Base-by-base conservation (phyloP, 1,140 invertebrate genomes). In the Micrasema minimum region DNA sequence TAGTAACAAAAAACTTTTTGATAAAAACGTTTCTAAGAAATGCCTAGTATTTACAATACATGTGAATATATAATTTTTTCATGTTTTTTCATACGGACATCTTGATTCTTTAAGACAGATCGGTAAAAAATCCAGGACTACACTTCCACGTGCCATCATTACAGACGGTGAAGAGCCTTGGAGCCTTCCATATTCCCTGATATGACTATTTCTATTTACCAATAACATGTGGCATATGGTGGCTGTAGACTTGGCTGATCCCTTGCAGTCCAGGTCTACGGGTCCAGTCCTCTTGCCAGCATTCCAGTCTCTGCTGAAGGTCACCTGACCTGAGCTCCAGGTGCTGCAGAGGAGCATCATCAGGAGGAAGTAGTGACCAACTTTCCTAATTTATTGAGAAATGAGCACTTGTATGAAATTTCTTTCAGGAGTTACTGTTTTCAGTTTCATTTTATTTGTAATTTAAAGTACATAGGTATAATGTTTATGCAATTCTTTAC, bases 251-350 rank as follows among this genome's bases (percentile, higher is more conserved):
- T 67, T 71, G 43, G 57, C 65, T 1, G 57, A 14, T 0, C 31
- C 57, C 18, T 43, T 46, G 46, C 67, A 69, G 18, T 69, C 67
- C 48, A 51, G 11, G 16, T 26, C 23, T n/a, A n/a, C n/a, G 14
- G 31, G n/a, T 26, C 22, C 50, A 0, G 45, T 20, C 22, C 72
- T 16, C 37, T 74, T 74, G 2, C 72, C 72, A 11, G 69, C 51
- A 43, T 74, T 74, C 72, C 72, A 74, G 61, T 74, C 72, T 2
- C 69, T 55, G 41, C 72, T 74, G 66, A 74, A 74, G 38, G 72
- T 74, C n/a, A 74, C 72, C 35, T 74, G 72, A 14, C 43, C 72
- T 20, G 64, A 67, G 16, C 46, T 37, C 20, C 46, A 38, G 5
- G 9, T n/a, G 2, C 14, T 18, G 35, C 43, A 59, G n/a, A 23